A percentile compares a stretch with the other conserved stretches of the same genome.
phyloP scores from a whole-genome alignment of 2,888 invertebrate genomes.

The Plebejus argus region DNA sequence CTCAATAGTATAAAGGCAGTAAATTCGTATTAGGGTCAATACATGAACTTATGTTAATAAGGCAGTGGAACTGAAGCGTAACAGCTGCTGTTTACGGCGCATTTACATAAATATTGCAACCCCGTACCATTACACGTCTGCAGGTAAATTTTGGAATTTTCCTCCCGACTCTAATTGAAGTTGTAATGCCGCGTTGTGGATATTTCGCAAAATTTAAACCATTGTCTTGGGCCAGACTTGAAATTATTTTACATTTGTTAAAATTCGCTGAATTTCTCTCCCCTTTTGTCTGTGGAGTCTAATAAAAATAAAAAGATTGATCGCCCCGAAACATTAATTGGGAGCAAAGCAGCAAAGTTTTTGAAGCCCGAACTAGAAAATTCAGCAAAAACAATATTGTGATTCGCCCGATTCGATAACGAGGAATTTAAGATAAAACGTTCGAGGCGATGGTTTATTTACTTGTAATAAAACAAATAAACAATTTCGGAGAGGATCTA shows the following conservation, averaged over 20 bases:
- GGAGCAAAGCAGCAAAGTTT: not conserved
- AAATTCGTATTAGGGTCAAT: constrained; percentile 34
- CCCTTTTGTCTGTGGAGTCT: not conserved
- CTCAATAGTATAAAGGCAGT: constrained; percentile 28
- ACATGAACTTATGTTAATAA: constrained; percentile 41
- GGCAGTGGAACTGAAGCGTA: constrained; percentile 34
- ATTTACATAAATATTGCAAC: constrained; percentile 44
- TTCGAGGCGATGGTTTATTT: not conserved
- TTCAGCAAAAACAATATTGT: not conserved
- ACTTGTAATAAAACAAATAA: constrained; percentile 15
- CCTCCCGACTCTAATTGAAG: constrained; percentile 32
- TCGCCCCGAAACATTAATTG: not conserved
- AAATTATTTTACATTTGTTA: constrained; percentile 18
- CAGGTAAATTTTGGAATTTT: constrained; percentile 38
- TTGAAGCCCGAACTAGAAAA: not conserved
- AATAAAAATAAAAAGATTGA: not conserved
- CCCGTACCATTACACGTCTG: constrained; percentile 36
- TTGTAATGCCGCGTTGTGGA: constrained; percentile 27
- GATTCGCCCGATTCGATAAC: not conserved
- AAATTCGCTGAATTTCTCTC: not conserved
- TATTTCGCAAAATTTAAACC: constrained; percentile 22
- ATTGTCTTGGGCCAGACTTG: constrained; percentile 1
- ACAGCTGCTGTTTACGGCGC: constrained; percentile 39
- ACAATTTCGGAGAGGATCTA: constrained; percentile 4
- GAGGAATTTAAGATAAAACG: not conserved